Base-by-base conservation (phyloP, 2,888 invertebrate genomes). In the Cephus rjabovi region DNA sequence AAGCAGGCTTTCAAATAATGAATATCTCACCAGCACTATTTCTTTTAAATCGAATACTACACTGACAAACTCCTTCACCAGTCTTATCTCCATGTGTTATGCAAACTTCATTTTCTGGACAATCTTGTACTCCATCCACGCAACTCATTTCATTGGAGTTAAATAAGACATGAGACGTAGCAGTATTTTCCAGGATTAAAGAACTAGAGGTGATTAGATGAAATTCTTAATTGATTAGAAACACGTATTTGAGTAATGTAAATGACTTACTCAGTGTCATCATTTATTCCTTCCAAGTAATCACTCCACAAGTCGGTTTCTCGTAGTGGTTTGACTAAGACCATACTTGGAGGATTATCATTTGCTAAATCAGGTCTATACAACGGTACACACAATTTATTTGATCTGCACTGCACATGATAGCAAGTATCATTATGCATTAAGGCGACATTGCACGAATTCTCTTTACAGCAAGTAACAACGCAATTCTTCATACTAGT, bases 401-500 rank as follows among this genome's bases (percentile, higher is more conserved):
- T 95, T 84, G 93, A 95, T 9, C 92, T 92, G 91, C 97, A 97
- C 79, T 94, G 93, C 31, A 97, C 94, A 91, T 96, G 96, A 89
- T 95, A 97, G 89, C 97, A 97, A 81, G 95, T 95, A 33, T 93
- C 92, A 86, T 96, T 95, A 84, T 94, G 95, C 91, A 96, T 95
- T 88, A 97, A 95, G 4, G 95, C 96, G 81, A 97, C 95, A 90
- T 97, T 96, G 90, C 97, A 97, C 2, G 92, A 92, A 76, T 94
- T 92, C 83, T 95, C 91, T 75, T 93, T 86, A 91, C 96, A 95
- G 92, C 96, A 95, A 86, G 94, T 92, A 91, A 94, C 92, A 79
- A 96, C 93, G 93, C 96, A 95, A 86, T 94, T 92, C 88, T 94
- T 93, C 79, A 95, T 87, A 78, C 93, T 93, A 86, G 93, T 93